Base-by-base conservation (phyloP, 1,140 invertebrate genomes). In the Schlechtendalia chinensis region DNA sequence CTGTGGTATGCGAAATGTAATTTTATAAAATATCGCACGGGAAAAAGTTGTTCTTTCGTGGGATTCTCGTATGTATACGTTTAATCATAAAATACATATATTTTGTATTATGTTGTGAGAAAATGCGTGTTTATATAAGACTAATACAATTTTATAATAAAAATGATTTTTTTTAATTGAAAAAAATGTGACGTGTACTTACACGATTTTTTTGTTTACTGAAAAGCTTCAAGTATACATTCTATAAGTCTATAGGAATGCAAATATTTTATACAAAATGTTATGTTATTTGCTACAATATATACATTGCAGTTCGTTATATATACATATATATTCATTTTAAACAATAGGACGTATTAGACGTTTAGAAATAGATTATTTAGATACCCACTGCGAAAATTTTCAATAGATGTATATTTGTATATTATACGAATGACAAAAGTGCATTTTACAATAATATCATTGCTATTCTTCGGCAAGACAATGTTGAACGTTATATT, bases 401-500 rank as follows among this genome's bases (percentile, higher is more conserved):
- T 58, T 50, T 50, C 17, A 72, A 54, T 71, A 50, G 24, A 69
- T 14, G n/a, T 22, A 65, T 67, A 69, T 50, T 10, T 17, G 29
- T 29, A 54, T 12, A 14, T 50, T 50, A 50, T 14, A 50, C 12
- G 11, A 50, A 29, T 54, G 50, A 50, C 45, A 71, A 17, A 53
- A 71, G 67, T 39, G 17, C 14, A 14, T 53, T 5, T 71, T 53
- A 27, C 24, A 17, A 61, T 61, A 29, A 39, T 47, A 22, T 69
- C 1, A 19, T 53, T 17, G 22, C 16, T 27, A 53, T 72, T 72
- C 50, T 72, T 72, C 17, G 67, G 53, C 69, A n/a, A n/a, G n/a
- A 72, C 53, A 72, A 72, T 72, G 54, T 72, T 72, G 24, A 72
- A 54, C 50, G 16, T 72, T 72, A 54, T 54, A 39, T 39, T 39